Percentiles rank a stretch among this genome's conserved stretches.
phyloP scores from a whole-genome alignment of 1,140 invertebrate species.

The Aphaenogaster floridana region DNA sequence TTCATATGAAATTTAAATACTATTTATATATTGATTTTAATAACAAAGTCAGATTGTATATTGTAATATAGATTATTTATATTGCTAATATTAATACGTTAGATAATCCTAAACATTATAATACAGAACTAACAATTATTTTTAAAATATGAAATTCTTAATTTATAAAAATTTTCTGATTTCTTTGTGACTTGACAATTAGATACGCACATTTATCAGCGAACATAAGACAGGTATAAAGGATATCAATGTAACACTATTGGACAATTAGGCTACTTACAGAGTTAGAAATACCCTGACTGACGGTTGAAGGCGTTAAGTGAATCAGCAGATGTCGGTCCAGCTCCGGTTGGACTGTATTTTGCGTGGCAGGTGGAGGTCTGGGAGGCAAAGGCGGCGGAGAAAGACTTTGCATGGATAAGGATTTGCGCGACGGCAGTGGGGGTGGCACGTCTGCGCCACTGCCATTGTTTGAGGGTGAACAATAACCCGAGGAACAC shows the following conservation, averaged over 20 bases:
- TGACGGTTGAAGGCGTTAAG: constrained; percentile 87
- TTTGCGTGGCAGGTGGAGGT: constrained; percentile 84
- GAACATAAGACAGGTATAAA: constrained; percentile 12
- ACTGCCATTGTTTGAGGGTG: constrained; percentile 81
- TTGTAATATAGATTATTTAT: constrained; percentile 5
- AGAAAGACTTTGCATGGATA: constrained; percentile 86
- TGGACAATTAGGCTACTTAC: constrained; percentile 85
- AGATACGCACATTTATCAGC: constrained; percentile 8
- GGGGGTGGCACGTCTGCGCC: constrained; percentile 87
- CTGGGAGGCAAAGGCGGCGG: constrained; percentile 85
- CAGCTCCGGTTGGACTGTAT: constrained; percentile 84
- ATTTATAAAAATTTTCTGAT: neutral
- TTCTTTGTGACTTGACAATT: neutral
- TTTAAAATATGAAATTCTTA: neutral
- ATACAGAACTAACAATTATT: neutral
- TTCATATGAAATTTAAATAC: neutral
- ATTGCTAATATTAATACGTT: too few species aligned
- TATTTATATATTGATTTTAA: constrained; percentile 1
- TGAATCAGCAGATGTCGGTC: constrained; percentile 87
- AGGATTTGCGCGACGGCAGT: constrained; percentile 88
- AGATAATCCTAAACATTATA: neutral
- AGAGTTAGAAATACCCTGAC: constrained; percentile 86
- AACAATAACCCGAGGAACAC: constrained; percentile 84
- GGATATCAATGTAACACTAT: constrained; percentile 60
- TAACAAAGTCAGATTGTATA: neutral